Conservation (phyloP, 2,797 vertebrate genomes). For the Acipenser ruthenus region DNA sequence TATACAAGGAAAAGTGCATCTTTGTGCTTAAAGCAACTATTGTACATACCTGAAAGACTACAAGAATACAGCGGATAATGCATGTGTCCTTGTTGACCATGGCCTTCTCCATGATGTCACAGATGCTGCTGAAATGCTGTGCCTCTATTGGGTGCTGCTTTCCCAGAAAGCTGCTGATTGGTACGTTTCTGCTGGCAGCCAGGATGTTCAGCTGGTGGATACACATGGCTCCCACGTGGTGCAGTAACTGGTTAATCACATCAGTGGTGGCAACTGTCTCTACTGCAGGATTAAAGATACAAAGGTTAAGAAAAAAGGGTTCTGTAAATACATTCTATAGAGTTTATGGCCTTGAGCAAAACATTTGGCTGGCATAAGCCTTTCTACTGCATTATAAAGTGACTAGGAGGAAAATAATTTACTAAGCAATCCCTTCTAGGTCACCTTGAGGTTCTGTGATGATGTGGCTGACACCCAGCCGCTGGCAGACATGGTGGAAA, state of each 20-base stretch:
- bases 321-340: no score
- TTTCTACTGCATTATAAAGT: no score
- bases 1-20: no score
- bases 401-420: no score
- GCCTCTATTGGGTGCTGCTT: slow-evolving; percentile 95
- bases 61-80: slow-evolving; percentile 92
- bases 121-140: slow-evolving; percentile 91
- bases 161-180: slow-evolving; percentile 78
- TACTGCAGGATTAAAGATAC: slow-evolving; percentile 52
- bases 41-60: slow-evolving; percentile 85
- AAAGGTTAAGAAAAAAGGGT: no score
- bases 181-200: slow-evolving; percentile 79
- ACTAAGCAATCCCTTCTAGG: background rate
- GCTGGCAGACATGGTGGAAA: slow-evolving; percentile 94
- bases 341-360: no score
- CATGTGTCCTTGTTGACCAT: slow-evolving; percentile 94
- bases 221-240: slow-evolving; percentile 97
- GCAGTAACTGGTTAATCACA: slow-evolving; percentile 93
- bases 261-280: slow-evolving; percentile 82
- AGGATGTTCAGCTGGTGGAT: slow-evolving; percentile 95
- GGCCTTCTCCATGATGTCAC: slow-evolving; percentile 98
- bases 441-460: slow-evolving; percentile 90
- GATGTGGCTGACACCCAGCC: slow-evolving; percentile 87
- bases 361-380: no score
- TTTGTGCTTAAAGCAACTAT: no score